Percentiles rank a stretch among this genome's conserved stretches.
Conservation (phyloP, 2,888 invertebrate genomes). For the Plutella xylostella region DNA sequence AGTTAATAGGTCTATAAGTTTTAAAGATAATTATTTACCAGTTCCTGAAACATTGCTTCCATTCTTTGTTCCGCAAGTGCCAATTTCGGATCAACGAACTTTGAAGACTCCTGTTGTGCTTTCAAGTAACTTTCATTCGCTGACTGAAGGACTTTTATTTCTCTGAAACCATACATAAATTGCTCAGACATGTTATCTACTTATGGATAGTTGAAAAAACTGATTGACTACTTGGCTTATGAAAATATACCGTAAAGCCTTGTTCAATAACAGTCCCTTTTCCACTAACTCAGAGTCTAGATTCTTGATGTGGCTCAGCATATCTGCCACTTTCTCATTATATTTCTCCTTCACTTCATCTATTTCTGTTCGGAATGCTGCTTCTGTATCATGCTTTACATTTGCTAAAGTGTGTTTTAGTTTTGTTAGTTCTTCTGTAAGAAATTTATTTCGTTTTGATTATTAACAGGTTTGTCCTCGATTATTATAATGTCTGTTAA, state of each 20-base stretch:
- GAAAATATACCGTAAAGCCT: conserved; percentile 24
- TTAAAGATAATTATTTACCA: conserved; percentile 40
- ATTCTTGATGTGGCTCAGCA: conserved; percentile 66
- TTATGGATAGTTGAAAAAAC: conserved; percentile 1
- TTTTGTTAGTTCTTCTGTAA: conserved; percentile 65
- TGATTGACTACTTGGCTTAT: neutral
- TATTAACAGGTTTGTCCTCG: too few species aligned
- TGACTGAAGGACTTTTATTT: conserved; percentile 63
- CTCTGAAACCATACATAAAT: conserved; percentile 36
- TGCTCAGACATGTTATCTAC: too few species aligned
- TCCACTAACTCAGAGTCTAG: conserved; percentile 68
- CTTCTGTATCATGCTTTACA: conserved; percentile 67
- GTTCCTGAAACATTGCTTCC: conserved; percentile 70
- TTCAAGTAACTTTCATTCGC: conserved; percentile 53
- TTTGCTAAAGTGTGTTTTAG: conserved; percentile 62
- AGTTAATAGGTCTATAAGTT: too few species aligned
- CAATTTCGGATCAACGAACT: conserved; percentile 44
- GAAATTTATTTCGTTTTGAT: conserved; percentile 5
- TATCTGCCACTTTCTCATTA: conserved; percentile 68
- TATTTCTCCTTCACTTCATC: conserved; percentile 67
- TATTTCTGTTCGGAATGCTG: conserved; percentile 69
- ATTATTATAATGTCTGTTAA: too few species aligned
- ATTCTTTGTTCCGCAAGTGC: conserved; percentile 65
- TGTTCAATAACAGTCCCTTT: conserved; percentile 66
- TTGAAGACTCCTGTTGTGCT: conserved; percentile 37